Base-by-base conservation (phyloP, 2,113 vertebrate genomes). In the Sylvietta virens region DNA sequence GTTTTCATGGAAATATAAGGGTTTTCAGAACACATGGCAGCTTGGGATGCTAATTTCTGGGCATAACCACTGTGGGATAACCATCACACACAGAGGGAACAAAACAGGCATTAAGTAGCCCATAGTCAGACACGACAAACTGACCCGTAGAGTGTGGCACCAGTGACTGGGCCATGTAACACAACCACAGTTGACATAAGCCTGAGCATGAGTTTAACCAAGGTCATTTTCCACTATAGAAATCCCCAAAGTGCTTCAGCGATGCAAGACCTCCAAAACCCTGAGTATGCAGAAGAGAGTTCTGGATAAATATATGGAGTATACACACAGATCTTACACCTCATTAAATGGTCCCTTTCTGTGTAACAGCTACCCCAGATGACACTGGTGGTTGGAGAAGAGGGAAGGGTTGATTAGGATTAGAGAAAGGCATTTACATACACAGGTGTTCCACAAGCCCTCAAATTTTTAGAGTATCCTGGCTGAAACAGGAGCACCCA, bases 61-160 rank as follows among this genome's bases (percentile, higher is more conserved):
- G 8, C n/a, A 33, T 15, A 81, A 22, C 7, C 10, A 15, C 33
- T 37, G 26, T 21, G 13, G 9, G 31, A 30, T 21, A 78, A 22
- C 8, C 10, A 23, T 4, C 4, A 3, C 19, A 60, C 5, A 6
- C 19, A n/a, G 11, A 53, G 8, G 15, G 20, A 86, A 10, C 48
- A 76, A 79, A 35, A 8, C 2, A 51, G 27, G 7, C 18, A 35
- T 15, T 28, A 58, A 60, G 28, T 4, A 76, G n/a, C 9, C 16
- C 0, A 1, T 5, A 48, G 37, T 71, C 40, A 76, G 45, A 53
- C 22, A 26, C 0, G 0, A 28, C 21, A 61, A 53, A 42, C 10
- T 45, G 48, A 83, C 31, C 28, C 8, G 19, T 18, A 27, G 0
- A 0, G 0, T 23, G 22, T 1, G 1, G 17, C 45, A 58, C 8